Base-by-base conservation (phyloP, 2,888 invertebrate species). In the Acronicta psi region DNA sequence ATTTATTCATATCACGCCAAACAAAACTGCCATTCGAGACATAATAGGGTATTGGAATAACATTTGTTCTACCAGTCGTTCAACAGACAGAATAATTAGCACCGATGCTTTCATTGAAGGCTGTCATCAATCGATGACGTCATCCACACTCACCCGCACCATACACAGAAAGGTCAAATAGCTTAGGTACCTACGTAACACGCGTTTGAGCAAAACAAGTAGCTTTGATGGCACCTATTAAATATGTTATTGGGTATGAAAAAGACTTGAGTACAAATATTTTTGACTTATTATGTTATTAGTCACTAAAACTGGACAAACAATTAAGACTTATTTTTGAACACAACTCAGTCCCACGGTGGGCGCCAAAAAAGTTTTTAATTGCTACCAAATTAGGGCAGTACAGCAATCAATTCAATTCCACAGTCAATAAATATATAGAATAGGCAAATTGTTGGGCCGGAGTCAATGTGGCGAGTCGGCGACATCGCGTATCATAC, bases 401-500 rank as follows among this genome's bases (percentile, higher is more conserved):
- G 41, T 46, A 53, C 42, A 42, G 23, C 37, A 58, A 65, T 68
- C 54, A 71, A 57, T 71, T 47, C 43, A 25, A 51, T 41, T 56
- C 40, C 31, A 59, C 43, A 75, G 46, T 25, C 38, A 46, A 53
- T 57, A 41, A 29, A 60, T 45, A 59, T 62, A 66, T 67, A 66
- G 60, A 69, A 59, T 55, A 56, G 56, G 52, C 38, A 69, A 73
- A 70, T 67, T 62, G 66, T 73, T 64, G 50, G 54, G 51, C 51
- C 60, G 47, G 55, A 66, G 52, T 61, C 57, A 63, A 60, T 69
- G 75, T 70, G 66, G 75, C 75, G 69, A 78, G 73, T 58, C 82
- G 73, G 88, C 83, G 88, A 87, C 80, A 81, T 88, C 89, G 87
- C 88, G 80, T 79, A 80, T 81, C 80, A 80, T 58, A 76, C 83